A percentile compares a stretch with the other conserved stretches of the same genome.
These are phyloP conservation scores for Sebastes matsubarae DNA, from an alignment of 2,797 vertebrate genomes.

Conservation along the genomic window DNA sequence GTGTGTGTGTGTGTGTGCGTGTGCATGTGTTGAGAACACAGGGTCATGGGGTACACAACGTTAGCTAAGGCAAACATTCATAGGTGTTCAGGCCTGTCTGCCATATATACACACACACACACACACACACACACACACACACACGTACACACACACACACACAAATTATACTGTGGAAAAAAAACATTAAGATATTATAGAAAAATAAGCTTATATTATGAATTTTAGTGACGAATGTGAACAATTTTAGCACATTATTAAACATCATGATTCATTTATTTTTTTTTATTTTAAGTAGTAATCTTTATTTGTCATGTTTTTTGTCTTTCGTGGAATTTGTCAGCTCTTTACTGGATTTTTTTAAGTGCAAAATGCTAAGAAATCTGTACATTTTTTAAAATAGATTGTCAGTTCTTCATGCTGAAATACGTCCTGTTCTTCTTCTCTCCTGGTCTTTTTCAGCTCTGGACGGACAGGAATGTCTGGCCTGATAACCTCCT, in stretches of 20 bases:
- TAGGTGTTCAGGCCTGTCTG: conserved; percentile 38
- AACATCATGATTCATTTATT: not conserved
- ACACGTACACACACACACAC: not conserved
- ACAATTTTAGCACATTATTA: too few species aligned
- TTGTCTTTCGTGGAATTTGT: not conserved
- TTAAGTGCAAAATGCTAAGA: not conserved
- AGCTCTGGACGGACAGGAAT: conserved; percentile 80
- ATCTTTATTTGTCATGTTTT: not conserved
- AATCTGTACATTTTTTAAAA: not conserved
- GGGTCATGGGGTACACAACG: conserved; percentile 29
- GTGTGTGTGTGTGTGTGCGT: conserved; percentile 27
- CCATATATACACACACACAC: not conserved
- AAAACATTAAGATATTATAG: not conserved
- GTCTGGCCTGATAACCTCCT: conserved; percentile 89
- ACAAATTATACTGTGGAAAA: not conserved
- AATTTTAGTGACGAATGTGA: not conserved
- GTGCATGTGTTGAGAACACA: conserved; percentile 29
- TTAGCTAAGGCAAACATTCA: conserved; percentile 27
- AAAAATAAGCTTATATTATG: not conserved
- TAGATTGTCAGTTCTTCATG: not conserved
- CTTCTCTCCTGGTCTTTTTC: conserved; percentile 84
- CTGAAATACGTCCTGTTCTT: not conserved
- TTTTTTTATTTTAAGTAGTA: not conserved
- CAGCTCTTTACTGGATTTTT: not conserved
- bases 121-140: not conserved